Base-by-base conservation (phyloP, 2,113 vertebrate genomes). In the Pluvianellus socialis region DNA sequence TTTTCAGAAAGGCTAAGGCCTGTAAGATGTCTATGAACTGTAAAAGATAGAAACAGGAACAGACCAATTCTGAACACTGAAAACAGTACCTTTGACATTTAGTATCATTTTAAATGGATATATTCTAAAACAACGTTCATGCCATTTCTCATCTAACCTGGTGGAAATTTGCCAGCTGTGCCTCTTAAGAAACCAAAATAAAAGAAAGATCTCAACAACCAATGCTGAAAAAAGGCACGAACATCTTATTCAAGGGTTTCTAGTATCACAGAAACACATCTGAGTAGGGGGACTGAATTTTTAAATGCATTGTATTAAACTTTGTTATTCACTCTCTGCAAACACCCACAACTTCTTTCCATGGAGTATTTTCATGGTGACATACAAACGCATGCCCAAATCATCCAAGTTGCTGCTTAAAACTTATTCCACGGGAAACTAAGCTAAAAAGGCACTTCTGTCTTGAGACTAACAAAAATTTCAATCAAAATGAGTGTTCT, bases 1-100 rank as follows among this genome's bases (percentile, higher is more conserved):
- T 94, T 93, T 93, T 96, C 70, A 83, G 85, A 95, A 94, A 79
- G 53, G 30, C 35, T 44, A 79, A 88, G 42, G 62, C 15, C 42
- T 8, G 2, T 38, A 90, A 87, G 61, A 84, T 40, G 61, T 92
- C 80, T 49, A 28, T 22, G 35, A 81, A 68, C 44, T 56, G 21
- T 44, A 85, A 52, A 81, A 94, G 70, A 55, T 33, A 14, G 89
- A 91, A 82, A 91, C 23, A 70, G 50, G 45, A 86, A 53, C 10
- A 81, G n/a, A 56, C 45, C 44, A 71, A 27, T 38, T 88, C 62
- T 47, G 21, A 90, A 79, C 16, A 65, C 12, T 55, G 61, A 52
- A 73, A 73, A 42, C 3, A 42, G 18, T 30, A 59, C 20, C 40
- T 83, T 45, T 58, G 50, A 88, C 90, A 86, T 63, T 66, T 71